Conservation (phyloP, 1,140 invertebrate genomes). For the Tetramorium parvispinum region DNA sequence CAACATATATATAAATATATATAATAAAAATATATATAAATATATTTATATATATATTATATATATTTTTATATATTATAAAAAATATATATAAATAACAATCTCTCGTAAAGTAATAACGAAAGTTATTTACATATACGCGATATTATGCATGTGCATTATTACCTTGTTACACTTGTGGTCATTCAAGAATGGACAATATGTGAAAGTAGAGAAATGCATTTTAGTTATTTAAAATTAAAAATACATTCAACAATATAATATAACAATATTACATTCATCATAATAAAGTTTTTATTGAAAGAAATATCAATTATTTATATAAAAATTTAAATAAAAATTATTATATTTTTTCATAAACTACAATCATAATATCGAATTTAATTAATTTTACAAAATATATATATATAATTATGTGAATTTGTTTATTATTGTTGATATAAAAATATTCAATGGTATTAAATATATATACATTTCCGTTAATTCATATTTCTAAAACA, state of each 20-base stretch:
- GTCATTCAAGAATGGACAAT: background rate
- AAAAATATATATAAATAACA: too few relatives aligned
- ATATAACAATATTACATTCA: background rate
- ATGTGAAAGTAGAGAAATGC: background rate
- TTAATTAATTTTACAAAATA: background rate
- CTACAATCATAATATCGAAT: background rate
- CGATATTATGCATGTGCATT: background rate
- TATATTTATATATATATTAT: too few relatives aligned
- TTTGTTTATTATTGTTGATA: background rate
- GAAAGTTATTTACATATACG: background rate
- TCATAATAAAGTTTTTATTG: background rate
- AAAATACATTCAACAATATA: background rate
- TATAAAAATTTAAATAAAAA: background rate
- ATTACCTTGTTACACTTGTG: background rate
- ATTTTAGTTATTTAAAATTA: constrained; percentile 1
- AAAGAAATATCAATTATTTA: background rate
- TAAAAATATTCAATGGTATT: constrained; percentile 1
- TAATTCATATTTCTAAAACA: background rate
- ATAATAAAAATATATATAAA: too few relatives aligned
- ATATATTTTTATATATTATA: too few relatives aligned
- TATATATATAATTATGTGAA: background rate
- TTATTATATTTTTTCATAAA: background rate
- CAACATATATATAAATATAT: too few relatives aligned
- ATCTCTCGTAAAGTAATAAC: background rate
- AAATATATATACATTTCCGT: background rate